These are phyloP conservation scores for Diadumene lineata DNA, from an alignment of 92 coral and sea anemone genomes.

Conservation along the genomic window DNA sequence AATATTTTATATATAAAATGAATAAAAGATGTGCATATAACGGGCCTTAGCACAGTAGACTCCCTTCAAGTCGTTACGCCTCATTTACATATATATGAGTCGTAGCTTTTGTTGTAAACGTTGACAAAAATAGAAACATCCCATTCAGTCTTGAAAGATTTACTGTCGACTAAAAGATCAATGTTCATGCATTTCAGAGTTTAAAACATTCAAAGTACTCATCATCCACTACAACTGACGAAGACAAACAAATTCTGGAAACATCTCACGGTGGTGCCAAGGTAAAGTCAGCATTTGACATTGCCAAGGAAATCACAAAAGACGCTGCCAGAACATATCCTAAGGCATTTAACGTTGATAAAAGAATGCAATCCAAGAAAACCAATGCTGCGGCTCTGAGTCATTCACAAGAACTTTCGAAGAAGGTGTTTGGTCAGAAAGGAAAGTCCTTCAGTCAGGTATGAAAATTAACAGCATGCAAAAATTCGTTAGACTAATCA, in stretches of 20 bases:
- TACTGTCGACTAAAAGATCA: not conserved
- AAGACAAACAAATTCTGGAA: not conserved
- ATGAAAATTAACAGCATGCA: not conserved
- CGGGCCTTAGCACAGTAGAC: no score
- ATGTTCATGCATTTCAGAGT: not conserved
- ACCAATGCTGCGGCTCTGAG: not conserved
- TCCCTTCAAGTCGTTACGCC: no score
- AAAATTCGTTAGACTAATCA: no score
- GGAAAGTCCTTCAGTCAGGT: slow-evolving; percentile 32
- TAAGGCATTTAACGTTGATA: slow-evolving; percentile 32
- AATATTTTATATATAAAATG: no score
- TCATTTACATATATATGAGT: no score
- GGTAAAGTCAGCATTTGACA: slow-evolving; percentile 16
- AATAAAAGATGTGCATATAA: no score
- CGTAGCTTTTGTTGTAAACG: no score
- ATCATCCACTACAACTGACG: slow-evolving; percentile 13
- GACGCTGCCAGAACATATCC: slow-evolving; percentile 24
- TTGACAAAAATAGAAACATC: no score
- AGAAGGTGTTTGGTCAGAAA: slow-evolving; percentile 35
- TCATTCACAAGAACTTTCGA: slow-evolving; percentile 23
- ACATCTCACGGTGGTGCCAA: not conserved
- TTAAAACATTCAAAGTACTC: slow-evolving; percentile 5
- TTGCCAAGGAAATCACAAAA: not conserved
- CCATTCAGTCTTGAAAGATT: not conserved
- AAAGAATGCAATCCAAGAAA: slow-evolving; percentile 36